Evolutionary conservation across 2,888 invertebrate genomes (phyloP).

Genomic region (Trachelus tabidus): DNA sequence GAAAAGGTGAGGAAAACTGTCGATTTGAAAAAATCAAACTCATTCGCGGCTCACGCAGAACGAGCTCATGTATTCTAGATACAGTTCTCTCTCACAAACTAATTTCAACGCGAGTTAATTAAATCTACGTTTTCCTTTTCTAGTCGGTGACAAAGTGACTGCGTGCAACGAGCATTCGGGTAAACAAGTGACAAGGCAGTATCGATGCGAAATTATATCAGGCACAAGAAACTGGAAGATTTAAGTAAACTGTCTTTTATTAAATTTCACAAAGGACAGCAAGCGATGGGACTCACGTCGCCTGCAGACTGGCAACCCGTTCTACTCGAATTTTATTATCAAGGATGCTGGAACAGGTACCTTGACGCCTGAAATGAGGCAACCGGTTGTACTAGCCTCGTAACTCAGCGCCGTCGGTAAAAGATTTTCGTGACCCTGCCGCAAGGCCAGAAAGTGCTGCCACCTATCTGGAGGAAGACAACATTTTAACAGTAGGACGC

Average conservation of each 20-base stretch:
- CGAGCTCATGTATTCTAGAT: not conserved
- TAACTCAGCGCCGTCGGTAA: not conserved
- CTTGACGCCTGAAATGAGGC: not conserved
- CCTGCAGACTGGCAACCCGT: too few relatives aligned
- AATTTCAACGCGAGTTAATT: not conserved
- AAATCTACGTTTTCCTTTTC: not conserved
- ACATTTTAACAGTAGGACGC: slow-evolving; percentile 13
- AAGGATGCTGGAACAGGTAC: not conserved
- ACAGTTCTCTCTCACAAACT: not conserved
- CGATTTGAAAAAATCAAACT: not conserved
- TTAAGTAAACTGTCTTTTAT: too few relatives aligned
- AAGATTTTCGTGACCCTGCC: not conserved
- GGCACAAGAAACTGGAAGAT: too few relatives aligned
- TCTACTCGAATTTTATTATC: not conserved
- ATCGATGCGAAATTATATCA: too few relatives aligned
- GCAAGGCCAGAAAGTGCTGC: slow-evolving; percentile 28
- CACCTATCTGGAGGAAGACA: slow-evolving; percentile 16
- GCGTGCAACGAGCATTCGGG: not conserved
- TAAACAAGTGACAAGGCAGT: not conserved
- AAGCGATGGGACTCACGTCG: too few relatives aligned
- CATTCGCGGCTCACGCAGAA: not conserved
- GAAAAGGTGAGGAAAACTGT: not conserved
- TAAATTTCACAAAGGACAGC: too few relatives aligned
- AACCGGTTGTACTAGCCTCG: not conserved
- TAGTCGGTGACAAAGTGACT: not conserved